Evolutionary conservation across 2,113 vertebrate genomes (phyloP), one percentile per base, ranked within the genome.

Genomic region (Ictidomys tridecemlineatus): DNA sequence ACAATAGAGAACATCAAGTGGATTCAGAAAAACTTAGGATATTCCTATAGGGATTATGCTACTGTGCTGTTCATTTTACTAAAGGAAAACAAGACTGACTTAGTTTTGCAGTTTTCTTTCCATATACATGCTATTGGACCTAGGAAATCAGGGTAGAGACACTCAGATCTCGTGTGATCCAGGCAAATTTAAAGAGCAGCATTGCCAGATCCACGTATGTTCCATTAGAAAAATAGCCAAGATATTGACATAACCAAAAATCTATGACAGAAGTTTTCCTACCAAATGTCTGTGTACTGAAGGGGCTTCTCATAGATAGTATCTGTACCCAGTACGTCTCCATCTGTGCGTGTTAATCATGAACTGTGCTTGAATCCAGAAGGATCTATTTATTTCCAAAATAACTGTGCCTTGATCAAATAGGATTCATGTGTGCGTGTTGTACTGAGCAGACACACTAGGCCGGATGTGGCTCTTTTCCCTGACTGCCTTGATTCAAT

Each of bases 351-450:
- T 93, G 93, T 56, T 91, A 96, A 95, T 96, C 73, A 82, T 56
- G 96, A 95, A 72, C 82, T 72, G 93, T 95, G 94, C 96, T 95
- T 74, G 78, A 77, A 94, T 96, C 96, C 98, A 98, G 98, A 84
- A 98, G 98, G 92, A 98, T 98, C 98, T 97, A 77, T 94, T 98
- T 98, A 98, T 94, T 97, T 98, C 97, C 95, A 77, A 86, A 93
- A 95, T 83, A 93, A 97, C 91, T 97, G 89, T 91, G 97, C 97
- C 97, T 98, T 97, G 95, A 98, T 26, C 93, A 97, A 98, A 98
- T 96, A 87, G 94, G 98, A 98, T 98, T 98, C 98, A 97, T 96
- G 85, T 98, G 98, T 98, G 98, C 97, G 91, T 96, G 87, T 98
- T 86, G 34, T 92, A 97, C 39, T 13, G 90, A 78, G 92, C n/a